These are phyloP conservation scores for Polydrusus tereticollis DNA, from an alignment of 2,888 invertebrate genomes.

Conservation along the genomic window DNA sequence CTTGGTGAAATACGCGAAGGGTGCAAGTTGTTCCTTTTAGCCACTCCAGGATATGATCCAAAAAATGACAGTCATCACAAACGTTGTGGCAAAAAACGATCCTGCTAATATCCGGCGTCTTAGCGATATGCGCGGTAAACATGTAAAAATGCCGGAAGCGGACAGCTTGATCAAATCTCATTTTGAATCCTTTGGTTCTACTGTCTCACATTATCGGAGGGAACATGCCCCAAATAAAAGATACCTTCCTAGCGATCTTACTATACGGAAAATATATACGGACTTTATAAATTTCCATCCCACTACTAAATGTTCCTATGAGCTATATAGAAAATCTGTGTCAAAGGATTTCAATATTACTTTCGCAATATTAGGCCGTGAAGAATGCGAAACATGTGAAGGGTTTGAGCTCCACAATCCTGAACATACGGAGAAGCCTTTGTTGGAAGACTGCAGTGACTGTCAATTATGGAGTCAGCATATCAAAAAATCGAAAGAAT, in stretches of 20 bases:
- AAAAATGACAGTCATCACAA: too few relatives aligned
- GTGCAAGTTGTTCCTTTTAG: constrained; percentile 23
- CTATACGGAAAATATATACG: background rate
- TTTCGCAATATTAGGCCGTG: constrained; percentile 39
- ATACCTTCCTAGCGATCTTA: background rate
- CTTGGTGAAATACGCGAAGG: constrained; percentile 16
- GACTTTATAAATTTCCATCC: too few relatives aligned
- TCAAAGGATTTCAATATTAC: background rate
- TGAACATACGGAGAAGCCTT: background rate
- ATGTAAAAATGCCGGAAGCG: too few relatives aligned
- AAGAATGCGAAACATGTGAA: constrained; percentile 49
- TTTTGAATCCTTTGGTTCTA: background rate
- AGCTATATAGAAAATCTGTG: too few relatives aligned
- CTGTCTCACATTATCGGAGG: background rate
- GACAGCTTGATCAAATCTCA: background rate
- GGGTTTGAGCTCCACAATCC: background rate
- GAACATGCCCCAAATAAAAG: too few relatives aligned
- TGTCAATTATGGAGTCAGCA: constrained; percentile 31
- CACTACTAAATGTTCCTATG: too few relatives aligned
- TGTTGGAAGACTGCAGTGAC: constrained; percentile 9
- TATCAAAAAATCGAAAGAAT: constrained; percentile 9
- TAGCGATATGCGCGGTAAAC: too few relatives aligned
- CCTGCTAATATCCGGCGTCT: too few relatives aligned
- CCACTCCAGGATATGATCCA: constrained; percentile 12
- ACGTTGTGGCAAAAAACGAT: too few relatives aligned